Conservation (phyloP, 2,888 invertebrate species). For the Campoplex nolae region DNA sequence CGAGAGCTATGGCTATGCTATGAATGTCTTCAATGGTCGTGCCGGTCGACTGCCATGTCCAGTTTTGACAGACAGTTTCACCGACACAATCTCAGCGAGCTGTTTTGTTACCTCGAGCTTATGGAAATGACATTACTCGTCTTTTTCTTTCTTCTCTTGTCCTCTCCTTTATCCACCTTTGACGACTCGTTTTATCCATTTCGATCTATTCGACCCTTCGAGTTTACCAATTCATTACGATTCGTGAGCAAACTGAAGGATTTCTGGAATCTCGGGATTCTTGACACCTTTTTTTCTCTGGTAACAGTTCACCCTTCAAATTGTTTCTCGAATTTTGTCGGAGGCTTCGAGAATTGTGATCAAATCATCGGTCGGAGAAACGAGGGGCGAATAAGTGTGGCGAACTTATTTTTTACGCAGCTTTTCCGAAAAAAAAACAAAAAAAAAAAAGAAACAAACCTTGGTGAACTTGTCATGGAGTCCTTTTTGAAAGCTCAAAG, state of each 20-base stretch:
- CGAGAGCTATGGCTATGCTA: neutral
- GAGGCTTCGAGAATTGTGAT: neutral
- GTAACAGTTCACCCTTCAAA: neutral
- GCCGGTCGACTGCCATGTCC: conserved; percentile 70
- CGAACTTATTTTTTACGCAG: neutral
- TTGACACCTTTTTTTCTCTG: neutral
- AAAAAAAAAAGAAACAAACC: neutral
- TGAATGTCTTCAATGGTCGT: conserved; percentile 54
- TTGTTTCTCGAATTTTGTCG: neutral
- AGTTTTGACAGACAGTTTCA: conserved; percentile 79
- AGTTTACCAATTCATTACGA: neutral
- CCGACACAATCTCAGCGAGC: conserved; percentile 69
- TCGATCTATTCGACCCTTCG: conserved; percentile 1
- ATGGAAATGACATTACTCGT: conserved; percentile 19
- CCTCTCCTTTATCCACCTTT: neutral
- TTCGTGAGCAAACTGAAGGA: neutral
- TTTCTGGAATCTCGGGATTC: neutral
- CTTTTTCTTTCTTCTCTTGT: neutral
- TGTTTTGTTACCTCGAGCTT: conserved; percentile 13
- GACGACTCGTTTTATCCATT: conserved; percentile 6
- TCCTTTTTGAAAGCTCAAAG: neutral
- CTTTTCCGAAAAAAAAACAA: neutral
- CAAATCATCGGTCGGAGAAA: neutral
- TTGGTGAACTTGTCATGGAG: neutral
- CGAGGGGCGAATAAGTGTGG: neutral